These are phyloP conservation scores for Sipha flava DNA, from an alignment of 1,140 invertebrate species.

Conservation along the genomic window DNA sequence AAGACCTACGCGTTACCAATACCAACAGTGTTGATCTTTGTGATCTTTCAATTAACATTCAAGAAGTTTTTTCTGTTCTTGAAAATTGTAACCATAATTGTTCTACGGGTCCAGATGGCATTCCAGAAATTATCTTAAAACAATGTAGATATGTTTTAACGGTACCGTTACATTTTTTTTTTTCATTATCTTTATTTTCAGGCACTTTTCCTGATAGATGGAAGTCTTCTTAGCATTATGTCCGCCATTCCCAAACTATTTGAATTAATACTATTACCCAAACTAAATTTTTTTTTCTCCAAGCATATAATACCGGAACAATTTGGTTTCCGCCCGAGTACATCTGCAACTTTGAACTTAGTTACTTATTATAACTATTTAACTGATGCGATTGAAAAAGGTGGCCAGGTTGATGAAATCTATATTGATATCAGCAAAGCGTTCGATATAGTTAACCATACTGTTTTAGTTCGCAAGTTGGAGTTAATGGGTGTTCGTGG, in stretches of 20 bases:
- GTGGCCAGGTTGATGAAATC: background rate
- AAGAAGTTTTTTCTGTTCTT: no score
- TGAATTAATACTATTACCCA: background rate
- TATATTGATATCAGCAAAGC: background rate
- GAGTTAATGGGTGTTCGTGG: background rate
- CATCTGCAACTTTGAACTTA: background rate
- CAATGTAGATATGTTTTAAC: background rate
- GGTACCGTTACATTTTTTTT: background rate
- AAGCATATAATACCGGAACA: background rate
- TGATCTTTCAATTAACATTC: background rate
- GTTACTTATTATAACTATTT: background rate
- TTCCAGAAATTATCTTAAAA: background rate
- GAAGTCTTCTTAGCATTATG: background rate
- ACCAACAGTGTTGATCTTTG: background rate
- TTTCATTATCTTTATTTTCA: background rate
- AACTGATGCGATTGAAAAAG: background rate
- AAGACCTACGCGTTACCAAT: no score
- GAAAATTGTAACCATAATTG: no score
- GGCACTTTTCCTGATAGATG: background rate
- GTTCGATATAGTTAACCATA: background rate
- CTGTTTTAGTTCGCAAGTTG: background rate
- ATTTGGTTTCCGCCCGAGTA: background rate
- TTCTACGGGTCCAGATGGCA: background rate
- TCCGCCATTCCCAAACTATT: background rate
- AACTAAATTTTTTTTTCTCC: background rate